A percentile compares a stretch with the other conserved stretches of the same genome.
Evolutionary conservation across 2,113 vertebrate genomes (phyloP).

Genomic region (Orycteropus afer): DNA sequence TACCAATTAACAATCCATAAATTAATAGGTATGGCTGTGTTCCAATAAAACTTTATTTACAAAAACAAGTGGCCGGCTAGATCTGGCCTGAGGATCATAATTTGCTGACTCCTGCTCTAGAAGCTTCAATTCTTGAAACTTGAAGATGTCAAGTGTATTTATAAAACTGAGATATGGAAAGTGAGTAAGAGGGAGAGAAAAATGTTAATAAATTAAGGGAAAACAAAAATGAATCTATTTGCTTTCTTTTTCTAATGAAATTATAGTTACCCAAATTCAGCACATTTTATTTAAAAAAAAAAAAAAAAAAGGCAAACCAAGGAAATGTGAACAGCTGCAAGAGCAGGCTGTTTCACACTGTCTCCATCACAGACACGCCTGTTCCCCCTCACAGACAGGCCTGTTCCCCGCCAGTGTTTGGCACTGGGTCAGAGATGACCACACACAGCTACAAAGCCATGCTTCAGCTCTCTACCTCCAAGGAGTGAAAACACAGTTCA

Average conservation of each 20-base stretch:
- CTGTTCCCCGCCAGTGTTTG: conserved; percentile 34
- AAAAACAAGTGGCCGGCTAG: not conserved
- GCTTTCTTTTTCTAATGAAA: conserved; percentile 56
- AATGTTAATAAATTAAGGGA: conserved; percentile 52
- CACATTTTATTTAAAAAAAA: conserved; percentile 55
- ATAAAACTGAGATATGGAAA: conserved; percentile 18
- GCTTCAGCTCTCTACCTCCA: conserved; percentile 8
- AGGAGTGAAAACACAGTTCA: not conserved
- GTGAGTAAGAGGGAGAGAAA: not conserved
- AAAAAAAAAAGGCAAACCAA: conserved; percentile 43
- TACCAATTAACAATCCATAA: conserved; percentile 30
- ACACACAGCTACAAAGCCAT: not conserved
- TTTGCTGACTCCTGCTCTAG: not conserved
- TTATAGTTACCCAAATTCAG: conserved; percentile 61
- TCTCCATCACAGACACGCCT: conserved; percentile 37
- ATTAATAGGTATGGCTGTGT: not conserved
- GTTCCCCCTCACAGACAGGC: conserved; percentile 34
- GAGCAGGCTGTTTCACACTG: conserved; percentile 49
- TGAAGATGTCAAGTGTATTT: conserved; percentile 45
- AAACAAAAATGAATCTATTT: conserved; percentile 53
- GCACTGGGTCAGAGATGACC: conserved; percentile 25
- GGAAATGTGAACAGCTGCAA: conserved; percentile 73
- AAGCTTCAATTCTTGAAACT: conserved; percentile 53
- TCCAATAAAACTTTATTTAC: conserved; percentile 58
- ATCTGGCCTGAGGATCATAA: not conserved